These are phyloP conservation scores for Beris chalybata DNA, from an alignment of 2,888 invertebrate genomes.

Conservation along the genomic window DNA sequence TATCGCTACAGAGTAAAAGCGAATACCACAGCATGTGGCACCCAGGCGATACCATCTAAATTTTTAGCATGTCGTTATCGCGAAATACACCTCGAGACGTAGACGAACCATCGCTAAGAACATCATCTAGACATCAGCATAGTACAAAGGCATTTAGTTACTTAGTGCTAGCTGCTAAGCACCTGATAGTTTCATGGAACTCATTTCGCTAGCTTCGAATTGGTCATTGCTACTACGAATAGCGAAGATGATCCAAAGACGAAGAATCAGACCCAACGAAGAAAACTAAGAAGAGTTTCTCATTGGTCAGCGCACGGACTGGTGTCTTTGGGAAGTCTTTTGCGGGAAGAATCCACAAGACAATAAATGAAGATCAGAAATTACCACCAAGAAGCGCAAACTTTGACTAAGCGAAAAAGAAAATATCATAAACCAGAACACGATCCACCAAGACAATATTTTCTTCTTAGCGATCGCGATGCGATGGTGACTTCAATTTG, in stretches of 20 bases:
- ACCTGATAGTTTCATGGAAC: background rate
- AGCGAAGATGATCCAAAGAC: background rate
- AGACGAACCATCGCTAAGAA: too few relatives aligned
- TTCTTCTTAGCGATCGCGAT: too few relatives aligned
- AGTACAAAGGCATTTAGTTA: too few relatives aligned
- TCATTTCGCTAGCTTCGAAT: constrained; percentile 2
- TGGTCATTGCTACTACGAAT: constrained; percentile 4
- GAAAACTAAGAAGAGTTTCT: background rate
- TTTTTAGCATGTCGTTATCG: too few relatives aligned
- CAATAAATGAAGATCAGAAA: constrained; percentile 24
- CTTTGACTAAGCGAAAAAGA: constrained; percentile 9
- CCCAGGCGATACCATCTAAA: too few relatives aligned
- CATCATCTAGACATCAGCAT: too few relatives aligned
- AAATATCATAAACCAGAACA: constrained; percentile 29
- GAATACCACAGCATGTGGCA: too few relatives aligned
- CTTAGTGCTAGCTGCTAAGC: too few relatives aligned
- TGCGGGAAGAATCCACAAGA: constrained; percentile 17
- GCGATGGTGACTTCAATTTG: too few relatives aligned
- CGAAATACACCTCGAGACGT: too few relatives aligned
- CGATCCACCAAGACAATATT: too few relatives aligned
- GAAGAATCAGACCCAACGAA: background rate
- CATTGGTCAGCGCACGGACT: background rate
- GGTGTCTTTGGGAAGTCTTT: background rate
- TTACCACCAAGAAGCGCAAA: constrained; percentile 12
- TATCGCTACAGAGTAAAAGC: too few relatives aligned